phyloP scores from a whole-genome alignment of 2,888 invertebrate genomes.

The Deilephila porcellus region DNA sequence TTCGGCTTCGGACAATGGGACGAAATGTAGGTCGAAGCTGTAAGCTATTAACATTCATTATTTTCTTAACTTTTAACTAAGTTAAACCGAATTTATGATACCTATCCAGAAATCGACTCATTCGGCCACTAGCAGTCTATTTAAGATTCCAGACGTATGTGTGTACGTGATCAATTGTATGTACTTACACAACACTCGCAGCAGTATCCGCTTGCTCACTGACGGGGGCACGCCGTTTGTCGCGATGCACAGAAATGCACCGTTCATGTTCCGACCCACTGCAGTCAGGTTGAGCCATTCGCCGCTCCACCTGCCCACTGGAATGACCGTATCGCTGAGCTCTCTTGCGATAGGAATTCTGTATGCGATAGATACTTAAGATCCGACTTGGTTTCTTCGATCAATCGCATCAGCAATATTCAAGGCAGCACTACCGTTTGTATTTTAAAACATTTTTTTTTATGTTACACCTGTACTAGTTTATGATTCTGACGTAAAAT shows the following conservation, averaged over 20 bases:
- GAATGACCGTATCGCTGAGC: neutral
- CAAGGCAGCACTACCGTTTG: neutral
- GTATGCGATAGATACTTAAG: too few species aligned
- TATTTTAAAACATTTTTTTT: too few species aligned
- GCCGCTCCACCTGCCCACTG: slow-evolving; percentile 82
- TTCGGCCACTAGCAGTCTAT: neutral
- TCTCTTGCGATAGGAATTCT: neutral
- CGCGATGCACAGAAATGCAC: slow-evolving; percentile 86
- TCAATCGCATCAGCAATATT: too few species aligned
- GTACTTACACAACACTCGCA: slow-evolving; percentile 85
- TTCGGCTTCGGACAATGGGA: too few species aligned
- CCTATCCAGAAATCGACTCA: neutral
- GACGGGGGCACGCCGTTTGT: slow-evolving; percentile 85
- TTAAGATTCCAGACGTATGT: neutral
- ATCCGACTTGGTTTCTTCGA: too few species aligned
- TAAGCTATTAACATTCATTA: too few species aligned
- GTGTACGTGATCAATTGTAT: slow-evolving; percentile 5
- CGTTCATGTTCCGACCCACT: slow-evolving; percentile 85
- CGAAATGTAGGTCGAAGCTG: too few species aligned
- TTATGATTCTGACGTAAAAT: too few species aligned
- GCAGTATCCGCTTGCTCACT: slow-evolving; percentile 70
- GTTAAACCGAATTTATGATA: too few species aligned
- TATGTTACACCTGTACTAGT: too few species aligned
- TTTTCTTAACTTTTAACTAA: too few species aligned
- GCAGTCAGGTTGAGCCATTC: slow-evolving; percentile 80